phyloP scores from a whole-genome alignment of 2,888 invertebrate genomes.

The Leptopilina myrica region DNA sequence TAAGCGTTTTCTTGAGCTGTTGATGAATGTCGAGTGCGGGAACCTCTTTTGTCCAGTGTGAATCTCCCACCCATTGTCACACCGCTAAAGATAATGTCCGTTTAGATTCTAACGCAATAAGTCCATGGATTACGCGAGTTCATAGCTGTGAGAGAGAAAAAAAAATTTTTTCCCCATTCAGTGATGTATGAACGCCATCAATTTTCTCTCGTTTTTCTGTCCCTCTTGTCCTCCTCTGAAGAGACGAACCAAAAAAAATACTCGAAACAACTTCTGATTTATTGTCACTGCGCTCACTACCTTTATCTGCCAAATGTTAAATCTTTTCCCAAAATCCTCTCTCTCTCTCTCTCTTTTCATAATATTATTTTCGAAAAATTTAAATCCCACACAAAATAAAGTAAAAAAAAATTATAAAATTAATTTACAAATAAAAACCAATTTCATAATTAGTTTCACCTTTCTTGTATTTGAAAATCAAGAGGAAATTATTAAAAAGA shows the following conservation, averaged over 20 bases:
- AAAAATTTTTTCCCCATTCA: constrained; percentile 55
- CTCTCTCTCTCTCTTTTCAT: neutral
- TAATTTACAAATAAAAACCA: too few species aligned
- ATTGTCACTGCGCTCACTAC: constrained; percentile 40
- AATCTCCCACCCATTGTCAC: constrained; percentile 43
- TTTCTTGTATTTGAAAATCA: too few species aligned
- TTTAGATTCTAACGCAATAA: constrained; percentile 64
- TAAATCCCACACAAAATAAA: too few species aligned
- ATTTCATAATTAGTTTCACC: too few species aligned
- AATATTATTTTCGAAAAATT: neutral
- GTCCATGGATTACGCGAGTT: constrained; percentile 69
- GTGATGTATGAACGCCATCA: constrained; percentile 71
- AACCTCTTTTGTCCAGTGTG: constrained; percentile 34
- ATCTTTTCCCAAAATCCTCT: neutral
- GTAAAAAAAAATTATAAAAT: too few species aligned
- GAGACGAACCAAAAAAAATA: constrained; percentile 32
- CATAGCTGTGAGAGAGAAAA: constrained; percentile 53
- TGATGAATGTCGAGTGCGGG: constrained; percentile 45
- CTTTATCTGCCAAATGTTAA: constrained; percentile 28
- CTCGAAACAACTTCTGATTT: constrained; percentile 52
- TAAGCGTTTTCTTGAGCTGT: constrained; percentile 42
- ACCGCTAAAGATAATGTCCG: constrained; percentile 50
- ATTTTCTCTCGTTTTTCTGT: constrained; percentile 60
- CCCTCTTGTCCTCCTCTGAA: constrained; percentile 25
- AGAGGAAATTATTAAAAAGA: too few species aligned